Evolutionary conservation across 2,888 invertebrate genomes (phyloP), one percentile per base, ranked within the genome.

Genomic region (Pristionchus exspectatus): DNA sequence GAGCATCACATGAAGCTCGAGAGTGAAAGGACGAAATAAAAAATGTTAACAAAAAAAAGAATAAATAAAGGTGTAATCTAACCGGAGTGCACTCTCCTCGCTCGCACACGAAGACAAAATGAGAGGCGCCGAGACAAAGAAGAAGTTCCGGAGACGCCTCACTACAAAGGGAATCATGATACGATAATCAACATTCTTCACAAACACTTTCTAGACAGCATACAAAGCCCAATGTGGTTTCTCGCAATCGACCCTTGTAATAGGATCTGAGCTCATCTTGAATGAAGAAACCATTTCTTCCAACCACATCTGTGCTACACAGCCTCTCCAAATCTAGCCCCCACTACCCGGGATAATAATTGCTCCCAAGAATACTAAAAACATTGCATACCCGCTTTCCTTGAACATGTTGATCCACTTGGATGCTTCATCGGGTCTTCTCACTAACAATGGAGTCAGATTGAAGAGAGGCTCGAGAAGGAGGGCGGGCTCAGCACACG

Each of bases 21-120:
- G 30, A 10, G 27, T 2, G 27, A 0, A 16, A 74, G 21, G 9
- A 21, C 30, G 38, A 38, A 38, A 38, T 38, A 38, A 2, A n/a
- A 74, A 44, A 9, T 21, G 38, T 27, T 83, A 18, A 77, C 38
- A 77, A 38, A 38, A 10, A 77, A n/a, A 27, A 38, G 38, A 38
- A 38, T 38, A 38, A 10, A 50, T 50, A 50, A 50, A 50, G 9
- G 12, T 50, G 44, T 38, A 50, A 50, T 50, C 50, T n/a, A 54
- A 81, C 87, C 30, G 87, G 87, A n/a, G 69, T 87, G 50, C 66
- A 87, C 30, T 87, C 87, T 2, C 69, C 87, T 50, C 87, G n/a
- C 24, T 87, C 87, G 24, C 69, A 69, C 3, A 69, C 33, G 21
- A 44, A 30, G 5, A 87, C 69, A 30, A 87, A 87, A 16, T 69